A percentile compares a stretch with the other conserved stretches of the same genome.
These are phyloP conservation scores for Blastobasis lacticolella DNA, from an alignment of 2,888 invertebrate species.

Conservation along the genomic window DNA sequence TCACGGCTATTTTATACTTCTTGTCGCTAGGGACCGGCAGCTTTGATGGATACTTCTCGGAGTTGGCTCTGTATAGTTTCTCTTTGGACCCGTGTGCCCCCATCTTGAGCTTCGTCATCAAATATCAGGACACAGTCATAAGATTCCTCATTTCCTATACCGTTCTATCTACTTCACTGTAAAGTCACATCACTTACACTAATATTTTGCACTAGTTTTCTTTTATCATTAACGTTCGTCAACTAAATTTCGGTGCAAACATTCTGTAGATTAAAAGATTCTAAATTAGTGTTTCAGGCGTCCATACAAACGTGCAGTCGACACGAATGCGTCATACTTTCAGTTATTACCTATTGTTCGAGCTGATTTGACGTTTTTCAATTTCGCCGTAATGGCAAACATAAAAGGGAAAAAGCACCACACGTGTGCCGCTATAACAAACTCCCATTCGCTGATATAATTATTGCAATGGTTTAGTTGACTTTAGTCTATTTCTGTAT, in stretches of 20 bases:
- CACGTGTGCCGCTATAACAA: slow-evolving; percentile 51
- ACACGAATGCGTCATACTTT: slow-evolving; percentile 34
- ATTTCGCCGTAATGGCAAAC: background rate
- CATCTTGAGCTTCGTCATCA: slow-evolving; percentile 71
- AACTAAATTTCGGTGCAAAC: slow-evolving; percentile 7
- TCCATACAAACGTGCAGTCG: background rate
- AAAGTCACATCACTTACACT: slow-evolving; percentile 39
- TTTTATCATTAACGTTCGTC: slow-evolving; percentile 4
- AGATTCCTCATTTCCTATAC: slow-evolving; percentile 25
- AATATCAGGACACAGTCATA: slow-evolving; percentile 40
- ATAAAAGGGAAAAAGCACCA: slow-evolving; percentile 18
- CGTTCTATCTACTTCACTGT: slow-evolving; percentile 20
- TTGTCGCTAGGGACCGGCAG: slow-evolving; percentile 71
- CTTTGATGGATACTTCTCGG: slow-evolving; percentile 75
- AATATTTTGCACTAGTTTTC: slow-evolving; percentile 5
- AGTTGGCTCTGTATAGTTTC: slow-evolving; percentile 79
- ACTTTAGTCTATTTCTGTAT: slow-evolving; percentile 59
- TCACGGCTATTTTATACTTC: slow-evolving; percentile 75
- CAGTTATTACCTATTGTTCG: slow-evolving; percentile 2
- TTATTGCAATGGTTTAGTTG: slow-evolving; percentile 48
- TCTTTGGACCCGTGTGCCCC: slow-evolving; percentile 86
- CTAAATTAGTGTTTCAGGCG: slow-evolving; percentile 1
- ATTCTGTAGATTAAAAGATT: slow-evolving; percentile 7
- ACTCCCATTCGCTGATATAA: slow-evolving; percentile 63
- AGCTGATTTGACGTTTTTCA: slow-evolving; percentile 4